Evolutionary conservation across 2,797 vertebrate genomes (phyloP), one percentile per base, ranked within the genome.

Genomic region (Silurus aristotelis): DNA sequence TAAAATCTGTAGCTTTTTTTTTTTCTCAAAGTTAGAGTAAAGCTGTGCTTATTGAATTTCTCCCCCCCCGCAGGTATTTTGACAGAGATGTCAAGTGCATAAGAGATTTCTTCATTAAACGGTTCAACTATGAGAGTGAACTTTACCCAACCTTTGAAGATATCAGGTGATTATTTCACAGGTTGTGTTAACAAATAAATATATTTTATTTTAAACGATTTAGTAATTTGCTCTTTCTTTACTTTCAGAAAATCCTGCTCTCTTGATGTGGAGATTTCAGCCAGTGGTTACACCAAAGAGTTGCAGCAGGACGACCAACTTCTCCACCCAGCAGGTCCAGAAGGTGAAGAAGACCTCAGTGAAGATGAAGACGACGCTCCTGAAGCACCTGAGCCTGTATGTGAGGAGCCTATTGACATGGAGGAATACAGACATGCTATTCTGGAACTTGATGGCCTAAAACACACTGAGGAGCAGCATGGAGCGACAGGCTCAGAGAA

Each of bases 21-120:
- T 67, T 66, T 5, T 12, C 2, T 38, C 6, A 38, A 38, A 20
- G 19, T 43, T n/a, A 6, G 68, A 1, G 19, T 17, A 20, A 31
- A 84, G 52, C 17, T 8, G 43, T 14, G 7, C 48, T 56, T 27
- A 3, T 61, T 25, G 27, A 46, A 43, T 77, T 27, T 25, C 3
- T 8, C 6, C 12, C 2, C 12, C 2, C 1, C 22, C 17, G 5
- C 80, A 99, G 98, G 97, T 99, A 99, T 93, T 99, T 99, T 93
- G 96, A 99, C 91, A 95, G 98, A 92, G 98, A 99, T 89, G 97
- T 99, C 86, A 99, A 96, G 92, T 99, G 98, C 85, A 91, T 99
- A 89, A 89, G 95, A 90, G 96, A 98, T 91, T 99, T 97, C 92
- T 99, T 99, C 90, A 94, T 95, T 72, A 99, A 92, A 87, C 95